A percentile compares a stretch with the other conserved stretches of the same genome.
Evolutionary conservation across 2,113 vertebrate genomes (phyloP).

Genomic region (Edolisoma coerulescens): DNA sequence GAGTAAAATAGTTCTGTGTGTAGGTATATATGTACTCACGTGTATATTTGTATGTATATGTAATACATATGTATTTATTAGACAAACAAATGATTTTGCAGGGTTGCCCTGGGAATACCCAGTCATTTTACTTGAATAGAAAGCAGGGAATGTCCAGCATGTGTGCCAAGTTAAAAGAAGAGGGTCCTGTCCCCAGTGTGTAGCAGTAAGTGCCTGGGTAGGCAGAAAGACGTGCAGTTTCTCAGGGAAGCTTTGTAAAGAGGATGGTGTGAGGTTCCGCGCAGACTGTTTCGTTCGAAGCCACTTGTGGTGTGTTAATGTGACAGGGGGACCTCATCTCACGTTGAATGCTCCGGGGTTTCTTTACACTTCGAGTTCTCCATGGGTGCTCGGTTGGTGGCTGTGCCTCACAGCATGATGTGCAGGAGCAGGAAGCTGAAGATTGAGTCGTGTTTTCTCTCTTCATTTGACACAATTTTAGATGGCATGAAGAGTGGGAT

Average conservation of each 20-base stretch:
- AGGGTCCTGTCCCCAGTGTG: rapidly evolving
- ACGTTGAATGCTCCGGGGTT: background rate
- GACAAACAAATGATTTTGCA: background rate
- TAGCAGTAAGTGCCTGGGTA: background rate
- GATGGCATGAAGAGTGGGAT: background rate
- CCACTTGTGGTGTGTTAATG: background rate
- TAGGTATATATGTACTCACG: rapidly evolving
- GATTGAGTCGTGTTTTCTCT: background rate
- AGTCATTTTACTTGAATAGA: background rate
- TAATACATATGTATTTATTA: background rate
- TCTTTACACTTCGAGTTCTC: background rate
- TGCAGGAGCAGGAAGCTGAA: background rate
- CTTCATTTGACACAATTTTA: background rate
- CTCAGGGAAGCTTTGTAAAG: background rate
- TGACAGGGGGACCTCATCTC: background rate
- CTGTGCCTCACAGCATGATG: background rate
- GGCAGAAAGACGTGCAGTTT: background rate
- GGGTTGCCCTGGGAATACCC: background rate
- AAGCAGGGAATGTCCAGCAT: background rate
- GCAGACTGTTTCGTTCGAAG: background rate
- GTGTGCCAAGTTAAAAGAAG: background rate
- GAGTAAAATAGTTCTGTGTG: background rate
- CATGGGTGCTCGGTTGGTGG: background rate
- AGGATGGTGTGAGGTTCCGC: background rate
- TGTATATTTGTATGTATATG: background rate